phyloP scores from a whole-genome alignment of 2,888 invertebrate species.

The Acutogordius australiensis region DNA sequence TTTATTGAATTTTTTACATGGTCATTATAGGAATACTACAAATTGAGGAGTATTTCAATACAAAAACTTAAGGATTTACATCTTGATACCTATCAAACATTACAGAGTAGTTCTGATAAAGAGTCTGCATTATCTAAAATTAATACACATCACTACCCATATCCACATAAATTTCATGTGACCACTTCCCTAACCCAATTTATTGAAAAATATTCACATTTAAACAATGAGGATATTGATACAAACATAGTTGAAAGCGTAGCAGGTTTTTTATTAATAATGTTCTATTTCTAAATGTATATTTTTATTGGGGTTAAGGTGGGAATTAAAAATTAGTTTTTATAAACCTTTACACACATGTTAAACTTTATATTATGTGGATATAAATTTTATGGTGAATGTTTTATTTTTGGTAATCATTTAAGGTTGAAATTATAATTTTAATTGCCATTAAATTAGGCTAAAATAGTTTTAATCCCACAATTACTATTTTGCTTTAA shows the following conservation, averaged over 20 bases:
- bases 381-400: too few relatives aligned
- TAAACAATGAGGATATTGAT: constrained; percentile 36
- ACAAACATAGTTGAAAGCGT: constrained; percentile 39
- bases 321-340: too few relatives aligned
- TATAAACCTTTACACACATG: too few relatives aligned
- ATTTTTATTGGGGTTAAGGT: too few relatives aligned
- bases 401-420: too few relatives aligned
- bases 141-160: constrained; percentile 42
- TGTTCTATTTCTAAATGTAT: constrained; percentile 12
- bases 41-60: neutral
- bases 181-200: constrained; percentile 56
- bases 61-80: constrained; percentile 33
- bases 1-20: neutral
- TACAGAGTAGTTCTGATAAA: too few relatives aligned
- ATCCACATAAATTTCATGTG: constrained; percentile 88
- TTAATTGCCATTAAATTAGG: too few relatives aligned
- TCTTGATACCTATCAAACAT: constrained; percentile 51
- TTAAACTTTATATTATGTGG: too few relatives aligned
- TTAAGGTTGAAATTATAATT: too few relatives aligned
- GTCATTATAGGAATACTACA: neutral
- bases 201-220: constrained; percentile 43
- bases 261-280: constrained; percentile 37
- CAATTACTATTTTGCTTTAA: too few relatives aligned
- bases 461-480: too few relatives aligned
- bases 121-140: constrained; percentile 53